Percentiles rank a stretch among this genome's conserved stretches.
Conservation (phyloP, 2,113 vertebrate species). For the Pachypanchax playfairii region DNA sequence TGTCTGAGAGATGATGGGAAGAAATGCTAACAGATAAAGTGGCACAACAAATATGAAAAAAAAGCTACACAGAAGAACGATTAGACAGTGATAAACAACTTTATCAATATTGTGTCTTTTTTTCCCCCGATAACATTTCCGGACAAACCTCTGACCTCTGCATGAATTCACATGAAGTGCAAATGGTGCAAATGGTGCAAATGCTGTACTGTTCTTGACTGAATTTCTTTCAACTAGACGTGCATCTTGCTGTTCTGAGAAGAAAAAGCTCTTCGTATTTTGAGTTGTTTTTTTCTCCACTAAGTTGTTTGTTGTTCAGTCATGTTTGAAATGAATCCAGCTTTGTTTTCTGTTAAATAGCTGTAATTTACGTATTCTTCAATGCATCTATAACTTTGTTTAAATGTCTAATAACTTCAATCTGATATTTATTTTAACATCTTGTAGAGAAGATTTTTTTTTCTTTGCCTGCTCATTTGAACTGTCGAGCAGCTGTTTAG, state of each 20-base stretch:
- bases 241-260: neutral
- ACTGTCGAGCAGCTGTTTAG: neutral
- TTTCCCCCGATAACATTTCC: neutral
- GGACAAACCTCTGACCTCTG: neutral
- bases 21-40: conserved; percentile 12
- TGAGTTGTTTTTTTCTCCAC: neutral
- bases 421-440: no score
- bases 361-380: neutral
- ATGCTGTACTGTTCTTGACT: neutral
- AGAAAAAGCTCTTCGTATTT: neutral
- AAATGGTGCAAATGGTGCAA: neutral
- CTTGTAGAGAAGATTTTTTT: no score
- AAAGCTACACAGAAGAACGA: neutral
- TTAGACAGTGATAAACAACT: neutral
- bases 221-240: neutral
- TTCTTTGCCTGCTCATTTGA: no score
- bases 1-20: conserved; percentile 5
- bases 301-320: neutral
- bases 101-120: conserved; percentile 6
- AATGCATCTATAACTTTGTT: neutral
- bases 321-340: no score
- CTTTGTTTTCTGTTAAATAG: neutral
- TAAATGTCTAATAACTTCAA: neutral
- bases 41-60: conserved; percentile 2
- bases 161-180: neutral